Evolutionary conservation across 2,888 invertebrate species (phyloP), one percentile per base, ranked within the genome.

Genomic region (Antitype chi): DNA sequence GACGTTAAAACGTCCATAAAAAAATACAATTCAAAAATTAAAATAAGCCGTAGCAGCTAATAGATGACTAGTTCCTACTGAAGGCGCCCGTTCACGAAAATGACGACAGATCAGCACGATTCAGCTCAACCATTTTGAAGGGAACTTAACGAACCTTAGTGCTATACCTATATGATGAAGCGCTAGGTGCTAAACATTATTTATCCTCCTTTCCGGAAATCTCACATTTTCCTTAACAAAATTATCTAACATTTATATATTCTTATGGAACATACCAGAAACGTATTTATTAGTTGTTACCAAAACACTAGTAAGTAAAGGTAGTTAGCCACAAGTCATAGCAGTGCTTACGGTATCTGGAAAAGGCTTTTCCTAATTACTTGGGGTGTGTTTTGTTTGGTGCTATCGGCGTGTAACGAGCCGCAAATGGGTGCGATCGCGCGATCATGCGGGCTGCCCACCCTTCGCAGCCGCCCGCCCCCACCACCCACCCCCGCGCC

Each of bases 351-450:
- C 94, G 92, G 93, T 95, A 96, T 95, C 95, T 95, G 94, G 94
- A 95, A 95, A 96, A 96, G 96, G 95, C 95, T 96, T 96, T 96
- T 92, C 94, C 96, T 96, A 96, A 96, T 96, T 96, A 96, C 95
- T 96, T 95, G 93, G 95, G 95, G 96, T 96, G 93, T 94, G 96
- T 96, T 96, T 96, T 96, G 96, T 96, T 95, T 96, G 96, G 95
- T 93, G 95, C 94, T 96, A 96, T 96, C 96, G 92, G 96, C 93
- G 96, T 94, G 96, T 95, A 96, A 95, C 96, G 96, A 95, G 95
- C 94, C 95, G 95, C 96, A 94, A 96, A 96, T 95, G 96, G 96
- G 95, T 95, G 95, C 93, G 96, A 96, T 96, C 96, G 95, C 91
- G 92, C 95, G 94, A 96, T 96, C 96, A 96, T 96, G 96, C 96